Base-by-base conservation (phyloP, 1,140 invertebrate genomes). In the Drosophila ohnishii region DNA sequence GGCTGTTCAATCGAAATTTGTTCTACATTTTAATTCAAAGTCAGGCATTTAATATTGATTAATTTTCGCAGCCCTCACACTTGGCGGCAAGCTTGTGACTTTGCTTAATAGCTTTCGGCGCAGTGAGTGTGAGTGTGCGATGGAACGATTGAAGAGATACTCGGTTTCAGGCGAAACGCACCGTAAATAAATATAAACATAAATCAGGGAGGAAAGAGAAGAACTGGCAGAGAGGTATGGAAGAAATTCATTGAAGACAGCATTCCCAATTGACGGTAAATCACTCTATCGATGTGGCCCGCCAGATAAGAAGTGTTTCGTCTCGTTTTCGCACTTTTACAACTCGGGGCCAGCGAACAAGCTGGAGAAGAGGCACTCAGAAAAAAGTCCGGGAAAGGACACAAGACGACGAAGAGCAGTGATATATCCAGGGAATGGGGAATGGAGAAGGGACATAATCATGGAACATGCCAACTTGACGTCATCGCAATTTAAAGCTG, bases 201-300 rank as follows among this genome's bases (percentile, higher is more conserved):
- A 85, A 85, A 85, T 85, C 82, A 84, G 80, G 57, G 39, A 62
- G 37, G 45, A 28, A 14, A 7, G 47, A 28, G 39, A 8, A 22
- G 28, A 28, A 14, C 30, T 40, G 59, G 44, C 32, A 35, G 32
- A 61, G 61, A 22, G 39, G 30, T 45, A 50, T 47, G 55, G 59
- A 59, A 51, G 51, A 72, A 86, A 86, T 85, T 87, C 82, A 86
- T 86, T 87, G 82, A 86, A 87, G 83, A 82, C 83, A 86, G 79
- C 82, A 86, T 86, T 82, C 89, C 89, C 81, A 90, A 88, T 86
- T 88, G 89, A 90, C 89, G 81, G 89, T 90, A 90, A 90, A 90
- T 90, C 89, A 90, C 89, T 90, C 80, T 84, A 90, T 90, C 82
- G 84, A 90, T 90, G 86, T 71, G 78, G 59, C 61, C 65, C 74